phyloP scores from a whole-genome alignment of 2,888 invertebrate genomes.

The Bellardia bayeri region DNA sequence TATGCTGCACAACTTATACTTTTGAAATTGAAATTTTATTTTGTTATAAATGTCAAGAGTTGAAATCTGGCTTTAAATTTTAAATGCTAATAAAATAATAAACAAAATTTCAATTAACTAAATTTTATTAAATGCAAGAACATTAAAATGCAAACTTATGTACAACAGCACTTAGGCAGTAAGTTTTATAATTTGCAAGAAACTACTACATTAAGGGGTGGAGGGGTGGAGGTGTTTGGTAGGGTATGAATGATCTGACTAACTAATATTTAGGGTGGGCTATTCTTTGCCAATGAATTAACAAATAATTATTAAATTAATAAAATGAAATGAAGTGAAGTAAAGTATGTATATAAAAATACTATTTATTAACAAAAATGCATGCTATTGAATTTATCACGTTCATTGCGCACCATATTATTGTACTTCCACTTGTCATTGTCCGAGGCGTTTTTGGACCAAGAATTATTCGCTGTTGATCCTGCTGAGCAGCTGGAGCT shows the following conservation, averaged over 20 bases:
- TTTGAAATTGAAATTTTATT: background rate
- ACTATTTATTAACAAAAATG: conserved; percentile 81
- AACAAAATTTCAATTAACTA: conserved; percentile 24
- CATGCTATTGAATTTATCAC: conserved; percentile 82
- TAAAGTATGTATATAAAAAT: background rate
- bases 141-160: background rate
- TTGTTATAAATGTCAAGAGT: background rate
- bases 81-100: background rate
- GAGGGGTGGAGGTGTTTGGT: too few relatives aligned
- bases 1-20: conserved; percentile 19
- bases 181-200: too few relatives aligned
- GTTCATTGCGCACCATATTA: conserved; percentile 82
- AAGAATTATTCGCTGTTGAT: conserved; percentile 67
- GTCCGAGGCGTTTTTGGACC: conserved; percentile 77
- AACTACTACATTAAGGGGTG: conserved; percentile 51
- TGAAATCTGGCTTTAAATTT: background rate
- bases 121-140: conserved; percentile 38
- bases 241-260: background rate
- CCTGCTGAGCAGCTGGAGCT: background rate
- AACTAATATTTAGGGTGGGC: conserved; percentile 11
- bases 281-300: background rate
- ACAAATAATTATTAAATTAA: background rate
- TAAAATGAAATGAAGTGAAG: background rate
- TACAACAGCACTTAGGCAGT: background rate
- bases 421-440: conserved; percentile 83